Percentiles rank a stretch among this genome's conserved stretches.
phyloP scores from a whole-genome alignment of 2,797 vertebrate genomes.

The Gallinago solitaria region DNA sequence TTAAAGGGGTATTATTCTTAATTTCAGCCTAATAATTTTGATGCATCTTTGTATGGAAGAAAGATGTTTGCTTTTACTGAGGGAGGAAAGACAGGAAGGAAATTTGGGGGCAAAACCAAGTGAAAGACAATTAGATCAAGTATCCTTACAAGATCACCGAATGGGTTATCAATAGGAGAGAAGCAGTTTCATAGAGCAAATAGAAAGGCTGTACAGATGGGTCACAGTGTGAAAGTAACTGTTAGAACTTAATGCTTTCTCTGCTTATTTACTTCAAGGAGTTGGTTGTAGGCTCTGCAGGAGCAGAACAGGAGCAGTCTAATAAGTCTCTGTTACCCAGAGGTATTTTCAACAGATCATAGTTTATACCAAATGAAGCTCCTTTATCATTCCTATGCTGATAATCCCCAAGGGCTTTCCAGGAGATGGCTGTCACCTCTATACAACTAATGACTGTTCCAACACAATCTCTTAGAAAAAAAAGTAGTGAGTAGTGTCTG shows the following conservation, averaged over 20 bases:
- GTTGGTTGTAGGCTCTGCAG: neutral
- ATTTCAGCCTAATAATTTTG: neutral
- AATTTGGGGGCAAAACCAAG: neutral
- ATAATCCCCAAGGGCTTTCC: neutral
- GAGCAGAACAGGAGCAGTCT: neutral
- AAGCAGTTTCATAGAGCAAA: neutral
- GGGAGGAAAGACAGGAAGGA: neutral
- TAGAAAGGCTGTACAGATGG: neutral
- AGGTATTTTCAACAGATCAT: neutral
- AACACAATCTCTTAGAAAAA: neutral
- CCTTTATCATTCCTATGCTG: neutral
- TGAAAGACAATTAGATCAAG: neutral
- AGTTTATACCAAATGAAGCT: neutral
- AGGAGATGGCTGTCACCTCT: neutral
- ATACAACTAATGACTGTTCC: neutral
- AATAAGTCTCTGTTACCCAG: neutral
- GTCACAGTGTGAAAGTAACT: neutral
- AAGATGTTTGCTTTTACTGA: neutral
- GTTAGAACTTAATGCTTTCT: neutral
- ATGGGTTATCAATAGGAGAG: neutral
- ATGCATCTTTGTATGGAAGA: neutral
- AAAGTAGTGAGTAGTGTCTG: neutral
- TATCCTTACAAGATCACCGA: neutral
- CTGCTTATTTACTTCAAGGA: neutral
- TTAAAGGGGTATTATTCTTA: neutral